Base-by-base conservation (phyloP, 2,888 invertebrate genomes). In the Perizoma flavofasciatum region DNA sequence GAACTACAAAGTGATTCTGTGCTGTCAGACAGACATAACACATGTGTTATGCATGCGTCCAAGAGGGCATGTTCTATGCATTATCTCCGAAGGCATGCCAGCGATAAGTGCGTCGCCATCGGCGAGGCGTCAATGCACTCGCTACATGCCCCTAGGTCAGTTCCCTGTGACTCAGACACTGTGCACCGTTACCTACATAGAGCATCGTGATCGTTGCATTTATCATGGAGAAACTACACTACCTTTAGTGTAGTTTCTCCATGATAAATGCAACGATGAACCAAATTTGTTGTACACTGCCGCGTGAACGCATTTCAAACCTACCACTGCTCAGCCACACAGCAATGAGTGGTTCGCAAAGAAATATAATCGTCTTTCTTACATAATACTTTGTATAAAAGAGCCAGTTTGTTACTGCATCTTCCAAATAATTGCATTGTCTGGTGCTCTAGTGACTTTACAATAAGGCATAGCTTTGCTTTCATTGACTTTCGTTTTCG, bases 111-210 rank as follows among this genome's bases (percentile, higher is more conserved):
- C 84, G 82, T 78, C n/a, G n/a, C n/a, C n/a, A n/a, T n/a, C 77
- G 82, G 79, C 77, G 77, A 78, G 81, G 77, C 89, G 91, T 92
- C 91, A 91, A 91, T 89, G 91, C 90, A 91, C 91, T 87, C 88
- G 75, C 80, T 86, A 86, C 89, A 89, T 88, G 89, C 85, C 79
- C 85, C 85, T 91, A 92, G 92, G 92, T 91, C 92, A 92, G 92
- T 92, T 91, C 91, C 89, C 91, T 85, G 84, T 89, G 89, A 91
- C 77, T 90, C 88, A 89, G 85, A 80, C 86, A 75, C 77, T 78
- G 82, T 89, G 86, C 89, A 90, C 91, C 89, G 90, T 92, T 91
- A 91, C 84, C 74, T 82, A 82, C 77, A 82, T 77, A 84, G 73
- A 74, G 77, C 85, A 82, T 85, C 84, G 84, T 82, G 86, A 85